Percentiles rank a stretch among this genome's conserved stretches.
Conservation (phyloP, 1,140 invertebrate species). For the Leptestheria dahalacensis region DNA sequence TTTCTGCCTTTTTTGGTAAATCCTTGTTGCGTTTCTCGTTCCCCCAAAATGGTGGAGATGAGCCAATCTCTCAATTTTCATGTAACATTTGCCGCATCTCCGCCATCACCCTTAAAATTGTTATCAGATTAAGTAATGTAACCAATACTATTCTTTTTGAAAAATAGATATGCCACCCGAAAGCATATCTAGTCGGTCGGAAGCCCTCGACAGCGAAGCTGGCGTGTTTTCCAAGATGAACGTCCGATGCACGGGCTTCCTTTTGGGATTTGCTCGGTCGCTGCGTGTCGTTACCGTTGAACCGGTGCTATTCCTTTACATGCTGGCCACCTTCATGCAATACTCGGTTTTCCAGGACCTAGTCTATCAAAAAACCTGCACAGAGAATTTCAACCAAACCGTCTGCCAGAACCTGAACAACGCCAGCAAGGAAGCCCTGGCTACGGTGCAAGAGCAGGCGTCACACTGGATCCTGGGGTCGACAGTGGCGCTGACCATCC, state of each 20-base stretch:
- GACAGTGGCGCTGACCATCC: conserved; percentile 28
- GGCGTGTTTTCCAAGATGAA: too few relatives aligned
- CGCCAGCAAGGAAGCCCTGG: conserved; percentile 20
- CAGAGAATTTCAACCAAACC: conserved; percentile 18
- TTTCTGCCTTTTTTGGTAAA: too few relatives aligned
- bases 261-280: neutral
- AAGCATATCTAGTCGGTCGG: too few relatives aligned
- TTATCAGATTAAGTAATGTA: too few relatives aligned
- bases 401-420: conserved; percentile 24
- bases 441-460: conserved; percentile 26
- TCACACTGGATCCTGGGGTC: conserved; percentile 29
- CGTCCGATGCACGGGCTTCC: neutral
- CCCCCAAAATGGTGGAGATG: too few relatives aligned
- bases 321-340: conserved; percentile 32
- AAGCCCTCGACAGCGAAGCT: too few relatives aligned
- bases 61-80: too few relatives aligned
- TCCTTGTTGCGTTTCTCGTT: too few relatives aligned
- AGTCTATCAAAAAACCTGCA: conserved; percentile 31
- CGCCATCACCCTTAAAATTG: too few relatives aligned
- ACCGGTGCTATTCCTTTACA: conserved; percentile 34
- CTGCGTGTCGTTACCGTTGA: conserved; percentile 27
- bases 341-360: conserved; percentile 32
- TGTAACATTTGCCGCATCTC: too few relatives aligned
- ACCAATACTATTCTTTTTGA: too few relatives aligned
- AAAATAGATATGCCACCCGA: too few relatives aligned